These are phyloP conservation scores for Rhynchonycteris naso DNA, from an alignment of 2,797 vertebrate species.

Conservation along the genomic window DNA sequence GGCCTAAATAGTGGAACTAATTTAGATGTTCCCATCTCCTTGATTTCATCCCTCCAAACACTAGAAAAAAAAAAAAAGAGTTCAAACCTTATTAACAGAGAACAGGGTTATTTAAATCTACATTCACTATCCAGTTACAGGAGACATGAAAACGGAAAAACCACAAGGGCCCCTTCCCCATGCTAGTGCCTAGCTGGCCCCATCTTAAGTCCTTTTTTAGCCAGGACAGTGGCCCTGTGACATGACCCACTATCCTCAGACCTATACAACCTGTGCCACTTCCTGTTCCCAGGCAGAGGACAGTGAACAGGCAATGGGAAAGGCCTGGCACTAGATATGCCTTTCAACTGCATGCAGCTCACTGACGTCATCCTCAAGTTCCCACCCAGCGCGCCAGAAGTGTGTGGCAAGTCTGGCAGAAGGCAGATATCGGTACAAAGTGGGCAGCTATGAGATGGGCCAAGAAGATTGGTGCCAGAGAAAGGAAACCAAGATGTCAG, in stretches of 20 bases:
- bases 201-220: background rate
- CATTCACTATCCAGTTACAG: background rate
- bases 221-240: background rate
- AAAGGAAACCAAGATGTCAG: no score
- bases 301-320: background rate
- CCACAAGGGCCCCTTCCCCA: background rate
- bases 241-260: background rate
- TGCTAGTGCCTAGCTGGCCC: background rate
- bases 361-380: no score
- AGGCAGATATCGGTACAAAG: no score
- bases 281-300: background rate
- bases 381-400: no score
- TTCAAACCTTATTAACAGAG: background rate
- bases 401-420: no score
- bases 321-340: background rate
- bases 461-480: no score
- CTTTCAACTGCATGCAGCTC: no score
- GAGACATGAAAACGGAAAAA: background rate
- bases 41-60: background rate
- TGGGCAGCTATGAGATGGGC: no score
- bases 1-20: background rate
- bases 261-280: background rate
- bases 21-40: background rate
- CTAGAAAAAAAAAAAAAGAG: background rate
- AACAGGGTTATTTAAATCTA: background rate